Evolutionary conservation across 2,113 vertebrate species (phyloP).

Genomic region (sheep (Ovis aries)): ARS-UI_Ramb_v3.0 NC_056058.1:69442001-69442500

Average conservation of each 20-base stretch:
- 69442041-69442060: background rate
- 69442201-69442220: background rate
- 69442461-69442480: background rate
- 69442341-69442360: background rate
- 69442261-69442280: background rate
- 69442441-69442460: constrained; percentile 6
- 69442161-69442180: background rate
- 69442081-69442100: background rate
- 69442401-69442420: constrained; percentile 22
- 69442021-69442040: background rate
- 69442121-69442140: background rate
- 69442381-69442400: background rate
- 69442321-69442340: background rate
- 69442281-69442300: background rate
- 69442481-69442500: background rate
- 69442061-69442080: background rate
- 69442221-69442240: background rate
- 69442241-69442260: background rate
- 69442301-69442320: background rate
- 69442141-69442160: background rate
- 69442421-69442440: background rate
- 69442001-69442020: background rate
- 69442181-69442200: background rate
- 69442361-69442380: background rate
- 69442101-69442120: background rate